Evolutionary conservation across 2,797 vertebrate genomes (phyloP).

Genomic region (Gallinago solitaria): DNA sequence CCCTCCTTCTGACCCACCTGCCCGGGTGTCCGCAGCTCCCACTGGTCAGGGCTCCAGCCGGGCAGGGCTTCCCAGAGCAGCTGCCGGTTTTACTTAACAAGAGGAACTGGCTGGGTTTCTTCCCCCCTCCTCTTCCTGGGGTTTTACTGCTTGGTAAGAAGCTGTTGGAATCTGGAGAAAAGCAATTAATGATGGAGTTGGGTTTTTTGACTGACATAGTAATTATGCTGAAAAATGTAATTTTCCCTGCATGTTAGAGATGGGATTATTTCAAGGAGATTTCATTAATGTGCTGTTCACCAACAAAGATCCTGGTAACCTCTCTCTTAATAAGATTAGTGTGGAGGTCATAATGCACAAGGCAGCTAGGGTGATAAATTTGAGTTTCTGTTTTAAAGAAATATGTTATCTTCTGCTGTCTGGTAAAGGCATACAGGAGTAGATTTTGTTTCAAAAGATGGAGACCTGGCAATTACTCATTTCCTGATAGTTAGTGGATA

Average conservation of each 20-base stretch:
- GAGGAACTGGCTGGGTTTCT: background rate
- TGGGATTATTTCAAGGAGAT: conserved; percentile 74
- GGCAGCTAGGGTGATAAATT: conserved; percentile 43
- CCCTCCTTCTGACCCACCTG: background rate
- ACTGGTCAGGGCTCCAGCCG: background rate
- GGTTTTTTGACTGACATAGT: conserved; percentile 65
- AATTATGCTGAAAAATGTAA: conserved; percentile 75
- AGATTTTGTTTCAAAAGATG: background rate
- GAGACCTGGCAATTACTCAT: background rate
- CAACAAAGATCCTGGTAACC: conserved; percentile 64
- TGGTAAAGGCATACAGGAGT: background rate
- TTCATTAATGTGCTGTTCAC: conserved; percentile 70
- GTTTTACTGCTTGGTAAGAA: conserved; percentile 47
- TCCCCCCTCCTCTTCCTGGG: background rate
- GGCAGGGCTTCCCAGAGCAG: background rate
- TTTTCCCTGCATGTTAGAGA: conserved; percentile 73
- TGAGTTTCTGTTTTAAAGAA: conserved; percentile 62
- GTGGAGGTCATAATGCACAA: conserved; percentile 49
- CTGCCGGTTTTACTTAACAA: background rate
- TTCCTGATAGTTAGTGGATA: background rate
- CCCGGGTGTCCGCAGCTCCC: background rate
- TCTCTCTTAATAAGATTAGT: conserved; percentile 73
- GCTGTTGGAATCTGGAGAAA: conserved; percentile 56
- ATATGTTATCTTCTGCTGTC: conserved; percentile 38
- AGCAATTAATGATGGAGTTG: conserved; percentile 65